phyloP scores from a whole-genome alignment of 1,140 invertebrate species.

The Dysdera silvatica region DNA sequence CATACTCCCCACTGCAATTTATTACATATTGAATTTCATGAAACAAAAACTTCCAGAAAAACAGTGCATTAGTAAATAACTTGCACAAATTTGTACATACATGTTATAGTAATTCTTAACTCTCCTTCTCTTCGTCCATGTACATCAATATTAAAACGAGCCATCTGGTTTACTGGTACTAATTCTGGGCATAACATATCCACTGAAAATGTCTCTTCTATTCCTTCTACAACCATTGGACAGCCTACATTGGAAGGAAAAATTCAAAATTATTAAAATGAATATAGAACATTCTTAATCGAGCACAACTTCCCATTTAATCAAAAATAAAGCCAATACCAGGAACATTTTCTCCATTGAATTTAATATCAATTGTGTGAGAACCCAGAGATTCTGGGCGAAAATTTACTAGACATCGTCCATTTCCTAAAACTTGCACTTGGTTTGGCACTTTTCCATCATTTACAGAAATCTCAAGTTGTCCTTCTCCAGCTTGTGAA shows the following conservation, averaged over 20 bases:
- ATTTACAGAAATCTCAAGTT: constrained; percentile 95
- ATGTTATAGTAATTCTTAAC: constrained; percentile 76
- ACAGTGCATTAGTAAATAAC: neutral
- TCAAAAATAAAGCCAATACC: constrained; percentile 41
- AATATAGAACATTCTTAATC: no score
- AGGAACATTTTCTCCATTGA: constrained; percentile 90
- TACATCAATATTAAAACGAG: constrained; percentile 79
- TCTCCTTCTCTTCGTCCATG: constrained; percentile 74
- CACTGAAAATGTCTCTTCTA: constrained; percentile 69
- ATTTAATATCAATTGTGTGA: constrained; percentile 95
- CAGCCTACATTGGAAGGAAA: constrained; percentile 53
- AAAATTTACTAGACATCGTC: constrained; percentile 89
- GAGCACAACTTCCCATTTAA: no score
- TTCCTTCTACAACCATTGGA: constrained; percentile 75
- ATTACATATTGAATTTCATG: no score
- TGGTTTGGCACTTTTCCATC: constrained; percentile 97
- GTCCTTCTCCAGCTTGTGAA: constrained; percentile 89
- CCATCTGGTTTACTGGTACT: constrained; percentile 75
- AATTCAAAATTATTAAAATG: no score
- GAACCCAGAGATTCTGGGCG: constrained; percentile 82
- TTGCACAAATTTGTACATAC: constrained; percentile 38
- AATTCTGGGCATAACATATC: constrained; percentile 72
- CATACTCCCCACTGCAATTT: no score
- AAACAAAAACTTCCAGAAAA: no score
- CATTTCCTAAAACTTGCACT: constrained; percentile 88